These are phyloP conservation scores for Megaceryle alcyon DNA, from an alignment of 2,797 vertebrate species.

Conservation along the genomic window DNA sequence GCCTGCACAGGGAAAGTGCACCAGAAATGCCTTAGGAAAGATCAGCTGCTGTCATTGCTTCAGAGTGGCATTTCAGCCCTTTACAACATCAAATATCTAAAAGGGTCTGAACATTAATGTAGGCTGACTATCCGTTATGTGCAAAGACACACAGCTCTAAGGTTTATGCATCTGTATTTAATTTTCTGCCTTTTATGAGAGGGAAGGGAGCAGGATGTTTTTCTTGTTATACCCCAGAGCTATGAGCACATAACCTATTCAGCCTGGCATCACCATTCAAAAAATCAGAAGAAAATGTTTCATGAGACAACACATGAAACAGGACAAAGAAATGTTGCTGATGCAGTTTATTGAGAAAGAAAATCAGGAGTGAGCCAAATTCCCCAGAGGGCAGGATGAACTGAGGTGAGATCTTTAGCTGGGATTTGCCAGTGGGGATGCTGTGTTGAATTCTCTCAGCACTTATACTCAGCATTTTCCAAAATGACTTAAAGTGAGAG, in stretches of 20 bases:
- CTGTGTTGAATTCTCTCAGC: conserved; percentile 11
- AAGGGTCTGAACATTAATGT: neutral
- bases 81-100: neutral
- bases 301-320: conserved; percentile 3
- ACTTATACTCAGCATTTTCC: conserved; percentile 43
- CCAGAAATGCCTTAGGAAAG: neutral
- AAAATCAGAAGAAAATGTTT: conserved; percentile 20
- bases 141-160: conserved; percentile 20
- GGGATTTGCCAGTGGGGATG: conserved; percentile 21
- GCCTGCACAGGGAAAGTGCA: neutral
- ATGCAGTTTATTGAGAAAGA: conserved; percentile 64
- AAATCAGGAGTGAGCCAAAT: conserved; percentile 21
- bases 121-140: neutral
- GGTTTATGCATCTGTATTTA: conserved; percentile 13
- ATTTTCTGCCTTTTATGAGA: conserved; percentile 34
- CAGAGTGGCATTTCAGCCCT: neutral
- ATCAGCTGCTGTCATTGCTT: neutral
- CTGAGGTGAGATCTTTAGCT: conserved; percentile 34
- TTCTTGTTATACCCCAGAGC: conserved; percentile 1
- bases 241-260: neutral
- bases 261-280: conserved; percentile 4
- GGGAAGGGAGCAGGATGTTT: neutral
- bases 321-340: conserved; percentile 43
- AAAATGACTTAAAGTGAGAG: conserved; percentile 27
- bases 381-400: conserved; percentile 31